These are phyloP conservation scores for Crematogaster levior DNA, from an alignment of 2,888 invertebrate species.

Conservation along the genomic window DNA sequence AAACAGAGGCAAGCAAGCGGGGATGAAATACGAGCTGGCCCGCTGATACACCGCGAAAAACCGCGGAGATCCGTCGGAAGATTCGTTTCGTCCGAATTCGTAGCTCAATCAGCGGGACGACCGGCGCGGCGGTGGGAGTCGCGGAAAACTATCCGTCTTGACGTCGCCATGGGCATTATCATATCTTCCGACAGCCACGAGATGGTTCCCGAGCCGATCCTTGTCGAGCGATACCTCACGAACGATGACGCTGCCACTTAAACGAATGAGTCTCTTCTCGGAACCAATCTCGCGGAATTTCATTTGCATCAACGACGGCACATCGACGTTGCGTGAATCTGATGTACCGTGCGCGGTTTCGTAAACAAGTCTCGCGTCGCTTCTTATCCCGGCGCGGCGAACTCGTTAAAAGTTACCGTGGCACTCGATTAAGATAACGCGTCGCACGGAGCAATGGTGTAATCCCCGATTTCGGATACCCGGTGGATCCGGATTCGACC, in stretches of 20 bases:
- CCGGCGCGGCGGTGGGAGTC: constrained; percentile 66
- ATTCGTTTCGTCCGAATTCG: constrained; percentile 65
- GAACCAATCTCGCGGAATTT: constrained; percentile 81
- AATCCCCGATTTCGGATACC: not conserved
- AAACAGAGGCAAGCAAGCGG: constrained; percentile 58
- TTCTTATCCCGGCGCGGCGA: constrained; percentile 62
- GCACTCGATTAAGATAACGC: constrained; percentile 49
- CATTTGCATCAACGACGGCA: constrained; percentile 78
- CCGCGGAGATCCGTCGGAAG: constrained; percentile 70
- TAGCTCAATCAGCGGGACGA: constrained; percentile 78
- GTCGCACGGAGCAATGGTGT: constrained; percentile 18
- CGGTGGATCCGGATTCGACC: constrained; percentile 33
- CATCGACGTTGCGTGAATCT: constrained; percentile 74
- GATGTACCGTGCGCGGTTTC: constrained; percentile 65
- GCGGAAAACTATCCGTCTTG: constrained; percentile 79
- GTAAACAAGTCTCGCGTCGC: constrained; percentile 76
- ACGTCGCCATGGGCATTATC: constrained; percentile 80
- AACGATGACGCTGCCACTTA: constrained; percentile 68
- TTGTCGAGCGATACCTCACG: constrained; percentile 64
- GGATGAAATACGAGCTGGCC: constrained; percentile 72
- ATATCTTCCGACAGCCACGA: constrained; percentile 77
- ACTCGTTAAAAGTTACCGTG: constrained; percentile 62
- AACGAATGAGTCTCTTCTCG: constrained; percentile 79
- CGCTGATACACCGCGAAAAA: constrained; percentile 61
- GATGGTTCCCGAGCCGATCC: constrained; percentile 53